Evolutionary conservation across 2,888 invertebrate species (phyloP), one percentile per base, ranked within the genome.

Genomic region (Temnothorax rugatulus): DNA sequence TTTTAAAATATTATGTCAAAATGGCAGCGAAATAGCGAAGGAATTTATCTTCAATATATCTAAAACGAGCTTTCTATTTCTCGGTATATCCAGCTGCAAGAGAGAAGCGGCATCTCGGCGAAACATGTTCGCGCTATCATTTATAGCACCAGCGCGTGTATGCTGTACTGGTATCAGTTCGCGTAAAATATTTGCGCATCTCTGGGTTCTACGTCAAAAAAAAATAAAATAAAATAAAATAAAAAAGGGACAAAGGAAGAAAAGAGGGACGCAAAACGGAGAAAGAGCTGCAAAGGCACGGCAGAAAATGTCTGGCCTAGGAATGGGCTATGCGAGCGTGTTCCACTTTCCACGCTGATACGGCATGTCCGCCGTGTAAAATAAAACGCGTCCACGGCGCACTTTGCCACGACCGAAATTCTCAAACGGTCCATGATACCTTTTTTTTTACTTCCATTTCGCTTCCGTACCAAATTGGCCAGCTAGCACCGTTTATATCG

Each of bases 301-400:
- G 63, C 29, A 29, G 82, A 82, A 84, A 87, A 89, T 89, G 84
- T 84, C 85, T 83, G 59, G 84, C 82, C 85, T 82, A 82, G 77
- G 83, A 84, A 84, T 64, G 79, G 79, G 82, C 44, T 73, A 73
- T 63, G 59, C 84, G 63, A 68, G 79, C 79, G 63, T 85, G 90
- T 68, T 87, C 90, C 85, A 90, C 74, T 90, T 90, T 87, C 89
- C 82, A 69, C 77, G 84, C 90, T 90, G 90, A 90, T 90, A 90
- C 86, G 90, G 84, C 90, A 86, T 90, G 89, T 88, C 89, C 89
- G 84, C 66, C 82, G 69, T 82, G 87, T 85, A 88, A 89, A 90
- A 90, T 89, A 89, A 90, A 90, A 90, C 82, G 84, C 83, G 57
- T 63, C 82, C 81, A 68, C 66, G 57, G 75, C 59, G 68, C 81